phyloP scores from a whole-genome alignment of 2,113 vertebrate species.

The Delphinus delphis region DNA sequence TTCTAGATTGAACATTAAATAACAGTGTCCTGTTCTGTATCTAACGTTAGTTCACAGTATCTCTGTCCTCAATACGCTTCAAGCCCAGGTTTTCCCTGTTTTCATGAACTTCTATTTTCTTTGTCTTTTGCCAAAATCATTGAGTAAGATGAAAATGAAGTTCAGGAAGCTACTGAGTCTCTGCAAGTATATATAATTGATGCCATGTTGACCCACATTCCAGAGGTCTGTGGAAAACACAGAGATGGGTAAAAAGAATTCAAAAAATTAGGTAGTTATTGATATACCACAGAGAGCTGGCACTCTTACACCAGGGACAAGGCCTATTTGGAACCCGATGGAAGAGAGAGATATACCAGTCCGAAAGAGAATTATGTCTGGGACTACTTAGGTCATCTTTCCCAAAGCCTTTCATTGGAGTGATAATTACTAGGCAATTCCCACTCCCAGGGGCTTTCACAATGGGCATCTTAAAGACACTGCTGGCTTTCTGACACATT shows the following conservation, averaged over 20 bases:
- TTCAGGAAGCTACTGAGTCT: background rate
- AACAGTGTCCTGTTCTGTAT: background rate
- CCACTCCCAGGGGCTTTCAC: background rate
- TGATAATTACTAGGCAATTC: background rate
- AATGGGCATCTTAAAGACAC: background rate
- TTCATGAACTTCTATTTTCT: background rate
- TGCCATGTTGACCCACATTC: background rate
- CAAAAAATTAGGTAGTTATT: background rate
- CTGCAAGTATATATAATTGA: background rate
- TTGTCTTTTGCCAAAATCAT: background rate
- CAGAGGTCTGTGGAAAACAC: background rate
- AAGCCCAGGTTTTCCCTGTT: background rate
- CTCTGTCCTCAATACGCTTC: background rate
- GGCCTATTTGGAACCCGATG: background rate
- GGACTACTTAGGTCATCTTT: background rate
- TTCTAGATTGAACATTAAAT: constrained; percentile 18
- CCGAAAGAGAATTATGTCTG: background rate
- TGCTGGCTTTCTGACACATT: background rate
- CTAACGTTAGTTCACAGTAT: background rate
- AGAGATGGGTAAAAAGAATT: background rate
- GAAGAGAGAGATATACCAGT: background rate
- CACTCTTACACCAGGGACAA: background rate
- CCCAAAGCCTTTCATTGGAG: background rate
- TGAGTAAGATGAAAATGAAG: background rate
- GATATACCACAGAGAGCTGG: background rate